Conservation (phyloP, 1,140 invertebrate species). For the Papilio aristodemus region DNA sequence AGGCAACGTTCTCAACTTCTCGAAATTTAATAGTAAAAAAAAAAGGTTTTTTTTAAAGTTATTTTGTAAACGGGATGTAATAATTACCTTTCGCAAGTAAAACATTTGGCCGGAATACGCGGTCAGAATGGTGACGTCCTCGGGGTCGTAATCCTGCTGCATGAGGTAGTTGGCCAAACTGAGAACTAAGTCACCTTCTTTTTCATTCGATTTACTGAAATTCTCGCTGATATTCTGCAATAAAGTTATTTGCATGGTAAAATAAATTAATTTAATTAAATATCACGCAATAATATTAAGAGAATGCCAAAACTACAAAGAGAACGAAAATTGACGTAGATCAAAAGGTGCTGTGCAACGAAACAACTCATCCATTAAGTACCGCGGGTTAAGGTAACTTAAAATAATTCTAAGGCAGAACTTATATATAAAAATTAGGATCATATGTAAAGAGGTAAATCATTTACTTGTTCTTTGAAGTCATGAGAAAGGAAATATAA, state of each 20-base stretch:
- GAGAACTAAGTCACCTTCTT: constrained; percentile 82
- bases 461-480: constrained; percentile 71
- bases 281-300: too few species aligned
- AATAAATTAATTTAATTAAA: too few species aligned
- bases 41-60: too few species aligned
- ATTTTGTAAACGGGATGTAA: background rate
- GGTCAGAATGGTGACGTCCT: constrained; percentile 85
- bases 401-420: too few species aligned
- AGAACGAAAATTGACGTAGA: too few species aligned
- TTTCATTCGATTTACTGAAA: constrained; percentile 80
- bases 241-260: background rate
- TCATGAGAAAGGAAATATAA: constrained; percentile 84
- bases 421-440: too few species aligned
- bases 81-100: constrained; percentile 69
- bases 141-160: constrained; percentile 81
- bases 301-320: too few species aligned
- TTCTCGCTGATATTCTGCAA: constrained; percentile 75
- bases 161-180: constrained; percentile 82
- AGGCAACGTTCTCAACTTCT: too few species aligned
- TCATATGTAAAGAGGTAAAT: constrained; percentile 9
- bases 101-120: constrained; percentile 85
- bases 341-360: too few species aligned
- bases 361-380: too few species aligned
- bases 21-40: too few species aligned
- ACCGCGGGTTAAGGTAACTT: too few species aligned